Evolutionary conservation across 2,113 vertebrate species (phyloP), one percentile per base, ranked within the genome.

Genomic region (Solea senegalensis): DNA sequence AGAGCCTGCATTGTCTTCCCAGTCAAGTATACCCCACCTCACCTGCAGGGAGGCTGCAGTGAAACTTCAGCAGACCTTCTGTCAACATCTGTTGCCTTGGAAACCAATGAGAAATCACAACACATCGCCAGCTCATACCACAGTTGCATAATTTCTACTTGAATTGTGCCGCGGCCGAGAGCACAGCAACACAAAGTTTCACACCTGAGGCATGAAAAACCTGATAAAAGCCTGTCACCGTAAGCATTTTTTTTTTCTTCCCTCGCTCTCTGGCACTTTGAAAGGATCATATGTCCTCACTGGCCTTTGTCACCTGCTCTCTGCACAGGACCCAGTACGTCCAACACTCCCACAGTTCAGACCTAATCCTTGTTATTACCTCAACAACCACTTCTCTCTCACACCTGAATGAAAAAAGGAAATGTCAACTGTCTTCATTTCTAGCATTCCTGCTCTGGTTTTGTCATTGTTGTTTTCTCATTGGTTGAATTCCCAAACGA

Each of bases 371-470:
- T 39, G 46, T 60, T 60, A 67, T 85, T 80, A 70, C 61, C 50
- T 62, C 43, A 14, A 71, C 76, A 75, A 76, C 75, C 64, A 52
- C 43, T 46, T 65, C 12, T 48, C 8, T 66, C 66, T 12, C 50
- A 14, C 44, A 1, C 54, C 15, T 28, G 48, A 78, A 67, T 21
- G 50, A 58, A 70, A 41, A 76, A 10, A 9, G 34, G n/a, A 78
- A 85, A 89, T 87, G 90, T 56, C 1, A 59, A 64, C 67, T 0
- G 41, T 28, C 84, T 65, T 81, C 85, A 90, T 92, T 88, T 81
- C 55, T 54, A 8, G 40, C 84, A 85, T 90, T 65, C 73, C 82
- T 80, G 44, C 62, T 58, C 6, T 5, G 21, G n/a, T 70, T 21
- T 50, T 1, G 64, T 60, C 70, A 61, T 40, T 58, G 63, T 67